These are phyloP conservation scores for Keiferia lycopersicella DNA, from an alignment of 2,888 invertebrate species.

Conservation along the genomic window DNA sequence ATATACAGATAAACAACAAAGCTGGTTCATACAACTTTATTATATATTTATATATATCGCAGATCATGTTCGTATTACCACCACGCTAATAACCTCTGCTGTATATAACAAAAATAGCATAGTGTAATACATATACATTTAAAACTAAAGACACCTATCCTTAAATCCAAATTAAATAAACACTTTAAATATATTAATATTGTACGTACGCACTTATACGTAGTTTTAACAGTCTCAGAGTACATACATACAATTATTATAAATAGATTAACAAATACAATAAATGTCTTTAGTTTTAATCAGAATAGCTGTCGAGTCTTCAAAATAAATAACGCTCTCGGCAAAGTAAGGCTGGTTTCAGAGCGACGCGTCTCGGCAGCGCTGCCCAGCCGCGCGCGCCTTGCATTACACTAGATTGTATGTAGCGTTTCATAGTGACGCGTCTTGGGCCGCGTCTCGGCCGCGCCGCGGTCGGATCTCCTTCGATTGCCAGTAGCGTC, in stretches of 20 bases:
- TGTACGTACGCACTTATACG: constrained; percentile 78
- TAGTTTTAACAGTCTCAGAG: constrained; percentile 78
- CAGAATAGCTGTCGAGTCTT: constrained; percentile 11
- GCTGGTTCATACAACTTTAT: constrained; percentile 37
- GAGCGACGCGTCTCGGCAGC: too few relatives aligned
- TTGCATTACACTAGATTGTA: too few relatives aligned
- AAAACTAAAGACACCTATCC: constrained; percentile 61
- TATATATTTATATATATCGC: constrained; percentile 40
- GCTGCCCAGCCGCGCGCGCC: too few relatives aligned
- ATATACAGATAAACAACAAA: constrained; percentile 59
- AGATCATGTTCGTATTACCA: constrained; percentile 44
- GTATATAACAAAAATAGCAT: constrained; percentile 39
- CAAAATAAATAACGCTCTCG: background rate
- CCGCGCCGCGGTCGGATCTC: too few relatives aligned
- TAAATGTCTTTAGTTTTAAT: constrained; percentile 56
- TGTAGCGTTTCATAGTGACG: too few relatives aligned
- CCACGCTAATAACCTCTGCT: constrained; percentile 44
- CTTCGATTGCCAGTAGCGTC: too few relatives aligned
- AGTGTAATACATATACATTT: constrained; percentile 36
- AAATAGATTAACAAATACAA: constrained; percentile 75
- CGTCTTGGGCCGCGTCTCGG: too few relatives aligned
- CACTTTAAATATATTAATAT: constrained; percentile 67
- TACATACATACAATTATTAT: constrained; percentile 79
- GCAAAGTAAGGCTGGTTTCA: too few relatives aligned
- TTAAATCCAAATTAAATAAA: constrained; percentile 77